A percentile compares a stretch with the other conserved stretches of the same genome.
Evolutionary conservation across 2,797 vertebrate genomes (phyloP).

Genomic region (Champsocephalus gunnari): DNA sequence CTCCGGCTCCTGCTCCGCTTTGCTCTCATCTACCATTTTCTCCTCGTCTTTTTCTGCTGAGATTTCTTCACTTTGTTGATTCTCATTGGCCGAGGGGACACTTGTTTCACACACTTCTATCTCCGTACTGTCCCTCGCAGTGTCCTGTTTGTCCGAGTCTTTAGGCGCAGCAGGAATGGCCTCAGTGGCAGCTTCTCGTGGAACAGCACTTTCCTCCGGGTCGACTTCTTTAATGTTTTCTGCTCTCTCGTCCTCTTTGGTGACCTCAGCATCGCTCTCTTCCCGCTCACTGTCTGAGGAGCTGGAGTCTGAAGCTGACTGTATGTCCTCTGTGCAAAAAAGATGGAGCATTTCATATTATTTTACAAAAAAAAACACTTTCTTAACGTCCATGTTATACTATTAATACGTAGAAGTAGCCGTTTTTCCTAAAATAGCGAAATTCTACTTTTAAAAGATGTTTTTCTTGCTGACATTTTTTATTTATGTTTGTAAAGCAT

Average conservation of each 20-base stretch:
- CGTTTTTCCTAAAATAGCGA: neutral
- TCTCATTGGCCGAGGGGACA: constrained; percentile 44
- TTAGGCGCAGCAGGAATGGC: constrained; percentile 12
- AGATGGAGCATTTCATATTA: constrained; percentile 9
- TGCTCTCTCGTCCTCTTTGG: constrained; percentile 43
- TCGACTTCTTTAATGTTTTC: constrained; percentile 34
- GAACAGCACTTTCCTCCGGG: constrained; percentile 46
- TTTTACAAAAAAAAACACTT: neutral
- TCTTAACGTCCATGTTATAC: neutral
- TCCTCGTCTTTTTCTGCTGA: constrained; percentile 39
- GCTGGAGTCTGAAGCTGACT: constrained; percentile 70
- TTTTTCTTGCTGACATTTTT: neutral
- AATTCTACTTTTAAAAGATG: neutral
- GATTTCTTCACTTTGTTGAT: constrained; percentile 28
- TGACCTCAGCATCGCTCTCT: constrained; percentile 66
- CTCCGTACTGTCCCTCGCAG: constrained; percentile 50
- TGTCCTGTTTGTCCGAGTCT: constrained; percentile 45
- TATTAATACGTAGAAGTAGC: neutral
- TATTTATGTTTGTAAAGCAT: neutral
- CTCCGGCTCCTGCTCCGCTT: constrained; percentile 66
- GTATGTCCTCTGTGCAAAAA: constrained; percentile 60
- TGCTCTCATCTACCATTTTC: constrained; percentile 42
- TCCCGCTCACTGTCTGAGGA: constrained; percentile 79
- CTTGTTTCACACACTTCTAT: constrained; percentile 62
- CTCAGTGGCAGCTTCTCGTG: constrained; percentile 35